phyloP scores from a whole-genome alignment of 2,113 vertebrate species.

The Anhinga rufa region DNA sequence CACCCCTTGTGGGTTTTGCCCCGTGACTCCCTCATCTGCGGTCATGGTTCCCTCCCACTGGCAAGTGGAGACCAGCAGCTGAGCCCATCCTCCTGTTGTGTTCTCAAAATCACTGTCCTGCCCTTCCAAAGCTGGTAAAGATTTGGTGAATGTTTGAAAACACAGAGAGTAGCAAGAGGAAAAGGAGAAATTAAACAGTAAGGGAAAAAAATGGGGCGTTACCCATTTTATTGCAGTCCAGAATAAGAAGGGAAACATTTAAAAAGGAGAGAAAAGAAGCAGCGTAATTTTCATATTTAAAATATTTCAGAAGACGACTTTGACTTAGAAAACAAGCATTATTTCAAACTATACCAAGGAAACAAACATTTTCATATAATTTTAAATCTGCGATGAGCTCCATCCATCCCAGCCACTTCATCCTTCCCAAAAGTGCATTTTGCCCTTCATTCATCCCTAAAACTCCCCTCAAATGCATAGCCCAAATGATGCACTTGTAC shows the following conservation, averaged over 20 bases:
- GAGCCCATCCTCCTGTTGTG: background rate
- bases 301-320: background rate
- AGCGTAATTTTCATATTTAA: background rate
- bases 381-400: background rate
- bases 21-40: background rate
- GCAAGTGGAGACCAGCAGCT: background rate
- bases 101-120: background rate
- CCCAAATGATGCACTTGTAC: background rate
- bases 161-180: background rate
- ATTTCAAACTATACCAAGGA: background rate
- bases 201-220: conserved; percentile 27
- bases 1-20: background rate
- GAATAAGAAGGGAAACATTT: conserved; percentile 7
- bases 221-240: conserved; percentile 58
- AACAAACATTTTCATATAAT: background rate
- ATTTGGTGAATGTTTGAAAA: background rate
- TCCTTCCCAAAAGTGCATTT: background rate
- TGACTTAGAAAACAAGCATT: background rate
- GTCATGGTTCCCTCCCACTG: background rate
- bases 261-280: conserved; percentile 15
- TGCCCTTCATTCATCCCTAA: background rate
- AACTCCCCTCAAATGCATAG: background rate
- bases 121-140: background rate
- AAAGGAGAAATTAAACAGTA: conserved; percentile 35
- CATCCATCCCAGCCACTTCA: background rate